Percentiles rank a stretch among this genome's conserved stretches.
Evolutionary conservation across 2,797 vertebrate genomes (phyloP).

Genomic region (Acanthurus lineatus): DNA sequence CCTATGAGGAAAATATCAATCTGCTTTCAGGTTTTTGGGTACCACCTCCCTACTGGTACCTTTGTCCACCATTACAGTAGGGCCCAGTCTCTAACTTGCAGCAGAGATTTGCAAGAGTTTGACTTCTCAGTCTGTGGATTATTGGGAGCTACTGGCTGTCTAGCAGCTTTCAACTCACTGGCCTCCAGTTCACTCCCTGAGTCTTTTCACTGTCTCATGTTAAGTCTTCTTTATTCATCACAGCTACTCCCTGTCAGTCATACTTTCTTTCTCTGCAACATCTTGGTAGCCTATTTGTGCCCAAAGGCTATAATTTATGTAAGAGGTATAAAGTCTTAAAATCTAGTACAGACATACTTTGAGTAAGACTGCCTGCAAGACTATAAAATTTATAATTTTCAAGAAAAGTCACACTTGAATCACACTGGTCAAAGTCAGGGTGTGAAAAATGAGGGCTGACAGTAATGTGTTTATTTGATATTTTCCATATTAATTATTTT

Average conservation of each 20-base stretch:
- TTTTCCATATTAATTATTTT: no score
- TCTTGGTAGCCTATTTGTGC: background rate
- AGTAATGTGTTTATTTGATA: no score
- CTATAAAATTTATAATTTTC: background rate
- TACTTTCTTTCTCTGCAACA: background rate
- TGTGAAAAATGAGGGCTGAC: no score
- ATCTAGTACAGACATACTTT: background rate
- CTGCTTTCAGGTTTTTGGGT: constrained; percentile 73
- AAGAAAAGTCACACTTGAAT: background rate
- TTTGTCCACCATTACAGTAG: constrained; percentile 38
- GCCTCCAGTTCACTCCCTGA: background rate
- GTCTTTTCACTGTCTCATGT: background rate
- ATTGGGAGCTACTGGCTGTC: constrained; percentile 29
- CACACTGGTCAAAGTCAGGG: background rate
- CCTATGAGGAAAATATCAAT: constrained; percentile 60
- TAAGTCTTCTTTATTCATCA: constrained; percentile 2
- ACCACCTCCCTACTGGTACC: constrained; percentile 55
- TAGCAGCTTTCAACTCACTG: constrained; percentile 20
- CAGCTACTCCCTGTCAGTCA: background rate
- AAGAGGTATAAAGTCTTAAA: background rate
- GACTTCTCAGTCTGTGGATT: constrained; percentile 26
- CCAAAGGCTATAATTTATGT: background rate
- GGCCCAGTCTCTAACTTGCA: constrained; percentile 7
- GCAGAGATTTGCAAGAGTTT: constrained; percentile 23
- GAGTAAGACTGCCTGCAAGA: background rate